These are phyloP conservation scores for Lamellibrachia luymesi DNA, from an alignment of 1,140 invertebrate species.

Conservation along the genomic window DNA sequence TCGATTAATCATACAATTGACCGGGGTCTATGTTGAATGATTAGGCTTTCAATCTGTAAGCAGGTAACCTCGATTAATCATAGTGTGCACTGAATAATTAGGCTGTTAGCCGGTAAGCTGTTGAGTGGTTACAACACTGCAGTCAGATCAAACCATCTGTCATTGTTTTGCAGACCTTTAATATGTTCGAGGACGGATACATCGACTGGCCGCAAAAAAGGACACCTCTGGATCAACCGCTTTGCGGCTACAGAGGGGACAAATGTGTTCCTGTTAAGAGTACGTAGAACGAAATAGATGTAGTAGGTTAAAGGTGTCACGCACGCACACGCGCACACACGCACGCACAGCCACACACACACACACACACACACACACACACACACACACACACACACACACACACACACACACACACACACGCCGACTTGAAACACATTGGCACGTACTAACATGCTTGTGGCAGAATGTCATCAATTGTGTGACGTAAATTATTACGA, in stretches of 20 bases:
- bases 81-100: not conserved
- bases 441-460: too few relatives aligned
- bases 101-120: not conserved
- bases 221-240: conserved; percentile 84
- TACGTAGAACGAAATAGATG: conserved; percentile 57
- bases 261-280: conserved; percentile 61
- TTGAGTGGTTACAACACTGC: not conserved
- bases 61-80: not conserved
- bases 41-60: not conserved
- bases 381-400: too few relatives aligned
- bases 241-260: conserved; percentile 83
- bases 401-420: too few relatives aligned
- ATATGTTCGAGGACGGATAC: not conserved
- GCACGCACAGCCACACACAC: not conserved
- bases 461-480: too few relatives aligned
- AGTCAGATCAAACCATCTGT: too few relatives aligned
- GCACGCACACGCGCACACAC: not conserved
- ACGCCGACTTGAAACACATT: too few relatives aligned
- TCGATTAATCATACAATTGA: not conserved
- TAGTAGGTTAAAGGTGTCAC: not conserved
- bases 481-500: too few relatives aligned
- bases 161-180: conserved; percentile 31
- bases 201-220: conserved; percentile 72
- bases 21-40: not conserved
- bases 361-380: not conserved